Base-by-base conservation (phyloP, 92 coral and sea anemone species). In the Virgularia gustaviana region DNA sequence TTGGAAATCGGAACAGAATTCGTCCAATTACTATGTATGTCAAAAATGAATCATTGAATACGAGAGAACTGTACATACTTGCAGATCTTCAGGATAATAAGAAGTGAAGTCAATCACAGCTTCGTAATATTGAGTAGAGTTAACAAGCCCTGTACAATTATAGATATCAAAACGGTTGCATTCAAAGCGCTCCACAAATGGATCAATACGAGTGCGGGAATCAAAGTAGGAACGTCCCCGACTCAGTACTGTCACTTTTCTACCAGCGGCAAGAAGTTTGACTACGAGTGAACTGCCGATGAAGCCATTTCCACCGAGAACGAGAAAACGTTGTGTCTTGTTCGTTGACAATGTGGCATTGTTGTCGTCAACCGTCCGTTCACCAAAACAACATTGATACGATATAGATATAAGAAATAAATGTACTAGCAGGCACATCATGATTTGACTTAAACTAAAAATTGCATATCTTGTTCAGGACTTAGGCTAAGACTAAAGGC, bases 181-280 rank as follows among this genome's bases (percentile, higher is more conserved):
- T 52, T 65, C 53, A 15, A 89, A 54, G 32, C 71, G 83, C 52
- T 49, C 57, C 23, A 89, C 96, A 71, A 57, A 73, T 9, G 96
- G 90, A 36, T 89, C 85, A 49, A 89, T 80, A 39, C 96, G 88
- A 47, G 44, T 36, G 23, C 63, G 53, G 2, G 86, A 81, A 67
- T 89, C 96, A 86, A 89, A 89, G 47, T 89, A 86, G 88, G 88
- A 83, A 2, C 66, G 81, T 9, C 96, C 96, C 20, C 96, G 90
- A 68, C 86, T 84, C 19, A 86, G 49, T 37, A 80, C 65, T 13
- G 96, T 86, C 23, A 83, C 76, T 36, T 86, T 83, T 35, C 70
- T 73, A 10, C 47, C 68, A 1, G 59, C 30, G 2, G 82, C 73
- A 23, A 80, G 83, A 41, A 89, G 59, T 9, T 75, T 72, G 11